Evolutionary conservation across 2,113 vertebrate genomes (phyloP), one percentile per base, ranked within the genome.

Genomic region (Sprattus sprattus): DNA sequence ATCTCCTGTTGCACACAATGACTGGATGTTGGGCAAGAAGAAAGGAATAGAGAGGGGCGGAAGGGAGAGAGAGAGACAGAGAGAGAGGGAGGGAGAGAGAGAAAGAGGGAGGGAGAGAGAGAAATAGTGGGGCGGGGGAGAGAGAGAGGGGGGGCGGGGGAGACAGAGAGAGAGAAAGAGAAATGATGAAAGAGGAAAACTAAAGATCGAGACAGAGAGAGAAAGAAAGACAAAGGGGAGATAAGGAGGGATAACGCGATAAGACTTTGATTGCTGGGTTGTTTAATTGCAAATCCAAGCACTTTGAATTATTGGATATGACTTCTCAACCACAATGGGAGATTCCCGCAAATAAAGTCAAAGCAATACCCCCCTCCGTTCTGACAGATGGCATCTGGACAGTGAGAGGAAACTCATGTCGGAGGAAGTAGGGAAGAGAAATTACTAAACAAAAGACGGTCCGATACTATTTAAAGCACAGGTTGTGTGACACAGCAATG

Each of bases 1-100:
- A 93, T 92, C 89, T 93, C 90, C 75, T 90, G 88, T 91, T 82
- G 83, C 85, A 92, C 91, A 94, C 94, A 95, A 96, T 93, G 88
- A 94, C 90, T 93, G 93, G 93, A 94, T 95, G 92, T 89, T 81
- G 89, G 88, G 82, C 86, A 91, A 91, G 83, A 88, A 89, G 89
- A 15, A 67, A 84, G 1, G 47, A 54, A 83, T 50, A 78, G 64
- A 6, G 0, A 2, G 20, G 22, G 18, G 1, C 75, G 45, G 28
- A 52, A 39, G 54, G 81, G n/a, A 60, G 46, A 83, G 67, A 85
- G 80, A 85, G 67, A 88, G 22, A 39, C 45, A 71, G 54, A 85
- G 81, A 57, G 49, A 18, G 20, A 47, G 9, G 20, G 39, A 67
- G 49, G 67, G 60, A n/a, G 82, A 78, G 64, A 83, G 75, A 64